A percentile compares a stretch with the other conserved stretches of the same genome.
These are phyloP conservation scores for Setipinna tenuifilis DNA, from an alignment of 2,797 vertebrate genomes.

Conservation along the genomic window DNA sequence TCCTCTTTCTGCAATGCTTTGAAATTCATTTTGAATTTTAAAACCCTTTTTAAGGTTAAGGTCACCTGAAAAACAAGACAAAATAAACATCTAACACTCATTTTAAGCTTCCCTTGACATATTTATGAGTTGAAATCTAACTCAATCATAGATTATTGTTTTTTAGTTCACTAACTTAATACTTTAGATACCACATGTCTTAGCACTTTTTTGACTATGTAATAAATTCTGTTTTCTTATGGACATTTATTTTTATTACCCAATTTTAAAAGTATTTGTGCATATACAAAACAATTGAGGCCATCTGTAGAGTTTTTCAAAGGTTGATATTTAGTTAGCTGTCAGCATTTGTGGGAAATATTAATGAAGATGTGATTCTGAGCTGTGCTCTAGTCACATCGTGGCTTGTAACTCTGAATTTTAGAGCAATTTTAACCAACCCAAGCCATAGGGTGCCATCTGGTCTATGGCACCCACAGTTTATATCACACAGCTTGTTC, in stretches of 20 bases:
- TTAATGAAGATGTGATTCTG: not conserved
- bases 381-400: constrained; percentile 23
- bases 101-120: constrained; percentile 19
- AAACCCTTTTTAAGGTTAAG: not conserved
- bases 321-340: not conserved
- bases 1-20: constrained; percentile 8
- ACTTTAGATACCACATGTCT: constrained; percentile 34
- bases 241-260: constrained; percentile 33
- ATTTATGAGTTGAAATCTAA: constrained; percentile 26
- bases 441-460: constrained; percentile 37
- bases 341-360: not conserved
- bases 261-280: constrained; percentile 19
- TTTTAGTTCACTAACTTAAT: constrained; percentile 36
- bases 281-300: not conserved
- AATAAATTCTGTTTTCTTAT: constrained; percentile 23
- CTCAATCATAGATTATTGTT: constrained; percentile 29
- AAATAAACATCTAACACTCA: constrained; percentile 23
- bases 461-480: constrained; percentile 38
- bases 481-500: constrained; percentile 29
- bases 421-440: constrained; percentile 21
- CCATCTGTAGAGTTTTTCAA: not conserved
- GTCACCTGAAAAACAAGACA: not conserved
- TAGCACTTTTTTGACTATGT: constrained; percentile 44
- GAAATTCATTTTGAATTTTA: not conserved
- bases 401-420: constrained; percentile 1